Evolutionary conservation across 2,888 invertebrate genomes (phyloP), one percentile per base, ranked within the genome.

Genomic region (Panzeria rudis): DNA sequence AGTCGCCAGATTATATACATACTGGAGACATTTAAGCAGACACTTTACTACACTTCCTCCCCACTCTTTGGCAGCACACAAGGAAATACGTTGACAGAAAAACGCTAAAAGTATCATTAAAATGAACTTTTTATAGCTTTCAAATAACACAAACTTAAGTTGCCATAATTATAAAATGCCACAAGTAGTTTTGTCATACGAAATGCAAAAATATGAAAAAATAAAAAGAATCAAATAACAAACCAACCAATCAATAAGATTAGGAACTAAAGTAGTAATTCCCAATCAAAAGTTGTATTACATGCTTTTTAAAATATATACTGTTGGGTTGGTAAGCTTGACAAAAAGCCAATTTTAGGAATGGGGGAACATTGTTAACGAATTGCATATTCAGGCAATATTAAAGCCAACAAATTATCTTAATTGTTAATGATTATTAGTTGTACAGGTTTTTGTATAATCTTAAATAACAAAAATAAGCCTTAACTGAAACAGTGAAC

Each of bases 371-470:
- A 23, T 17, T 69, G 38, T 62, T n/a, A 54, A 64, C 41, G 56
- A 64, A 68, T 73, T 54, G 54, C 54, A 62, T 61, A 83, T 61
- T 32, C 54, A 83, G 20, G 61, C 77, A 35, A 68, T 78, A 78
- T 72, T 82, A 81, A 86, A 85, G 84, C 79, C 87, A 79, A 82
- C 84, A 86, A 86, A 87, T 87, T 87, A 87, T 85, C 84, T 87
- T 86, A 87, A 86, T 86, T 86, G 87, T 83, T 84, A 77, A 81
- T 71, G 81, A 86, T 81, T 84, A 75, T 77, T 59, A 73, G 54
- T 81, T 75, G 69, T 80, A 75, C 82, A 82, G 71, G 68, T 73
- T 81, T 77, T 77, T 41, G 69, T 61, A 56, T 64, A 64, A 64
- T 64, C 56, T 66, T 61, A 66, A 84, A 80, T 50, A 61, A 47